Base-by-base conservation (phyloP, 2,888 invertebrate genomes). In the Lycophotia porphyrea region DNA sequence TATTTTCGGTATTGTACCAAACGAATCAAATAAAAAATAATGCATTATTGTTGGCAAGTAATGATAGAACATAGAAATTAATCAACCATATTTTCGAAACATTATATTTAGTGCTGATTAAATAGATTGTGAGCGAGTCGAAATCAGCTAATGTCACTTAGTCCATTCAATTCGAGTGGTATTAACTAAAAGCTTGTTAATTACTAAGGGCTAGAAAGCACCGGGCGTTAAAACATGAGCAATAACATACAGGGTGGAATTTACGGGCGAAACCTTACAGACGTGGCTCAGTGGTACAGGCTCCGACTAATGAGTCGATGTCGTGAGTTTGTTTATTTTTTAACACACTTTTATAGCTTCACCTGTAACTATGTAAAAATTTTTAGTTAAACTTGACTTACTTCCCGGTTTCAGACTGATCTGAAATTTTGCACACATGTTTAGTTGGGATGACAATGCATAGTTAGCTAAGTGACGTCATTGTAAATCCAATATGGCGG, bases 181-280 rank as follows among this genome's bases (percentile, higher is more conserved):
- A 36, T 64, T 13, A 84, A 65, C 34, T 66, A 61, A 79, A 75
- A 58, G 11, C 24, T 58, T 71, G 21, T 71, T 31, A 65, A 71
- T 72, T 49, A 68, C 55, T 72, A 74, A 34, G 27, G 47, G 44
- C 65, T 67, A 44, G 27, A 52, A 71, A 78, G 77, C 77, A 86
- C 75, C 76, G 24, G 42, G 18, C 24, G 9, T 60, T 27, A 73
- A 69, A 69, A 69, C 66, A n/a, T n/a, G 34, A 76, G 61, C 36
- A 64, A 68, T 78, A 78, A 63, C 44, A 49, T 73, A 52, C 39
- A 71, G 5, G 31, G 36, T 36, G 21, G 34, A n/a, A 21, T 52
- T 31, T 18, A 34, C 13, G 7, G 9, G 31, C 34, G 42, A 44
- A 70, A 60, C n/a, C 31, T 34, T 5, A 60, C n/a, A 71, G 11